Percentiles rank a stretch among this genome's conserved stretches.
phyloP scores from a whole-genome alignment of 2,888 invertebrate genomes.

The Carpatolechia fugitivella region DNA sequence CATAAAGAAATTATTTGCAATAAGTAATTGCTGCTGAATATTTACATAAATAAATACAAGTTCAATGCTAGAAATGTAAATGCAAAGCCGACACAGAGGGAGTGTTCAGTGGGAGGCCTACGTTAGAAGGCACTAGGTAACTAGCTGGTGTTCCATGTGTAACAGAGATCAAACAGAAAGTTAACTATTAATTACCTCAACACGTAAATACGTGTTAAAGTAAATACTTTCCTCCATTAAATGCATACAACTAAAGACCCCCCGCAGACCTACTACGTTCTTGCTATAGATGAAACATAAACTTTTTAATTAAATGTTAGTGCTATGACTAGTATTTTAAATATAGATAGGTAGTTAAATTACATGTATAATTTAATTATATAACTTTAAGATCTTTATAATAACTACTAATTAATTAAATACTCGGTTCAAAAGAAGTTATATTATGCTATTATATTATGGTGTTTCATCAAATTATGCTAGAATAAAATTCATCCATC shows the following conservation, averaged over 20 bases:
- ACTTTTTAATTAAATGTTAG: slow-evolving; percentile 31
- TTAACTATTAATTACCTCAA: not conserved
- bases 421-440: slow-evolving; percentile 64
- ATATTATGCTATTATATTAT: slow-evolving; percentile 71
- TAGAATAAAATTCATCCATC: slow-evolving; percentile 76
- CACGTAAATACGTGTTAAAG: not conserved
- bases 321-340: slow-evolving; percentile 35
- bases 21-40: not conserved
- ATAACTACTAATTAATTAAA: slow-evolving; percentile 62
- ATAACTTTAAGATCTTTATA: slow-evolving; percentile 61
- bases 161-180: not conserved
- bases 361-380: slow-evolving; percentile 46
- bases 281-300: not conserved
- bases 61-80: slow-evolving; percentile 1
- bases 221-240: not conserved
- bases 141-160: not conserved
- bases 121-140: not conserved
- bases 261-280: not conserved
- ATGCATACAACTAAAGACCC: not conserved
- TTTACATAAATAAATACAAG: slow-evolving; percentile 1
- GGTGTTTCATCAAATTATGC: slow-evolving; percentile 78
- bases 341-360: slow-evolving; percentile 30
- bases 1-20: not conserved
- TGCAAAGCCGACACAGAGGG: not conserved
- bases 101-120: not conserved